Evolutionary conservation across 92 coral and sea anemone genomes (phyloP), one percentile per base, ranked within the genome.

Genomic region (Montipora capitata): DNA sequence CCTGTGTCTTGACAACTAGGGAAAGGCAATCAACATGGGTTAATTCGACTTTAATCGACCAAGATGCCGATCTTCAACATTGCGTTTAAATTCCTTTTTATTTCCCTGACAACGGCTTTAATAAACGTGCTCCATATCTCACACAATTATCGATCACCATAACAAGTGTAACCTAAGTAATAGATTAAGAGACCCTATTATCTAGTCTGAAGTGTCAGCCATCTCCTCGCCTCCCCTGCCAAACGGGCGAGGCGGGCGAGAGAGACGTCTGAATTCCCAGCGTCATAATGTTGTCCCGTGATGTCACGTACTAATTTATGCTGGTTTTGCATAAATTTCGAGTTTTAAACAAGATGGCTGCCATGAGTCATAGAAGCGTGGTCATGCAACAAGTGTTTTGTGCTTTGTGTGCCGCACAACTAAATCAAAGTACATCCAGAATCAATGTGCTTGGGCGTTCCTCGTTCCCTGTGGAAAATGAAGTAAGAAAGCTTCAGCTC

Each of bases 31-130:
- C 79, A 56, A 49, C 64, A 42, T 74, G 41, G 79, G 63, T 48
- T 74, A n/a, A 74, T 74, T 74, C 64, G 79, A 64, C 79, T 8
- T n/a, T 49, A 74, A 74, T 54, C 20, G 63, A 74, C 63, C 40
- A 48, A 27, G 48, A 49, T 74, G 40, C 8, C 61, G 63, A 76
- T 76, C 66, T 64, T 76, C 56, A 76, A 52, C 66, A 76, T 76
- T 76, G 49, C 38, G 68, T 56, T 76, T 54, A 76, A 20, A 27
- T 44, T 38, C 66, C 66, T 52, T 17, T 76, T 52, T 51, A 76
- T 64, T 76, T 76, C 65, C 44, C 80, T 52, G 80, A 76, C 67
- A 76, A 52, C 80, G 17, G 56, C 67, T 42, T 75, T 66, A 75
- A 75, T 75, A 51, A 54, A 58, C 14, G 80, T 49, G 76, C 76